These are phyloP conservation scores for Leptinotarsa tumamoca DNA, from an alignment of 2,888 invertebrate species.

Conservation along the genomic window DNA sequence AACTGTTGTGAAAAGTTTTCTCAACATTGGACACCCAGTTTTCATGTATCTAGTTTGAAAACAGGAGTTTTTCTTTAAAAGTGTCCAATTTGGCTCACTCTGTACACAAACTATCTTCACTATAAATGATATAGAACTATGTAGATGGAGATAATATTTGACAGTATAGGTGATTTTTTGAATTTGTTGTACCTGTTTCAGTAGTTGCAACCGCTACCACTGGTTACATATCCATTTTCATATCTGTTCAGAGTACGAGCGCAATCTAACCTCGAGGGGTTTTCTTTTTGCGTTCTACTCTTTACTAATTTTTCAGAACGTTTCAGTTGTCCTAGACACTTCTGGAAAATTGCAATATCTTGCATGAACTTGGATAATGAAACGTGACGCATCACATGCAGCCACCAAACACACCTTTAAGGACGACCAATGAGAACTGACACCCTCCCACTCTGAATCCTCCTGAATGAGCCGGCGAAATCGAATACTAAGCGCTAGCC, in stretches of 20 bases:
- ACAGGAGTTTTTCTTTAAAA: too few species aligned
- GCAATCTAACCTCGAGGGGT: background rate
- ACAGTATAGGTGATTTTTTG: too few species aligned
- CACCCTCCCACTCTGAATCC: conserved; percentile 2
- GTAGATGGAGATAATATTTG: too few species aligned
- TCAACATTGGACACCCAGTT: too few species aligned
- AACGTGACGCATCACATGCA: conserved; percentile 29
- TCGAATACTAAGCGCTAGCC: conserved; percentile 5
- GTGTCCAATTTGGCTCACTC: too few species aligned
- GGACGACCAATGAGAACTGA: conserved; percentile 14
- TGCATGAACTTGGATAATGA: conserved; percentile 8
- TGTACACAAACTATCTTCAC: too few species aligned
- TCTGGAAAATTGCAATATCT: conserved; percentile 17
- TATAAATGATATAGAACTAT: too few species aligned
- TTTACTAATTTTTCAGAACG: background rate
- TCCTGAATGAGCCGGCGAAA: conserved; percentile 26
- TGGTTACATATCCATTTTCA: background rate
- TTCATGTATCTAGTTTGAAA: too few species aligned
- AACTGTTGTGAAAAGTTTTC: too few species aligned
- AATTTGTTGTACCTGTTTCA: too few species aligned
- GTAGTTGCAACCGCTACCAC: background rate
- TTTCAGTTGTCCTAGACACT: conserved; percentile 7
- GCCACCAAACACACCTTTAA: conserved; percentile 26
- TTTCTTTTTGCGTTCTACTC: conserved; percentile 3
- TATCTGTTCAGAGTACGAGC: conserved; percentile 8